These are phyloP conservation scores for Molanna angustata DNA, from an alignment of 2,888 invertebrate genomes.

Conservation along the genomic window DNA sequence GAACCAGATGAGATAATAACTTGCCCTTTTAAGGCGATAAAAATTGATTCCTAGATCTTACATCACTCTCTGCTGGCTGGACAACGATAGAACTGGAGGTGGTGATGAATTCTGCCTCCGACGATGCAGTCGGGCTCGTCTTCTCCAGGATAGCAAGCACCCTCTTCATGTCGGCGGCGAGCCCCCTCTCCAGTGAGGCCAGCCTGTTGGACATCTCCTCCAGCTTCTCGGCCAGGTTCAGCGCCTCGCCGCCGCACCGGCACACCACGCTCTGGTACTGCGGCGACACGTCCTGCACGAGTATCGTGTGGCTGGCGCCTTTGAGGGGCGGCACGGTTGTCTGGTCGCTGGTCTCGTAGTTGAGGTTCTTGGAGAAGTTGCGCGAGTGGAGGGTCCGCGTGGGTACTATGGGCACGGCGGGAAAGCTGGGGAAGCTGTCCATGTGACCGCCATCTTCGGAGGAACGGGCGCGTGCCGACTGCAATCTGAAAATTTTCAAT, in stretches of 20 bases:
- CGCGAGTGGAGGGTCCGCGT: constrained; percentile 24
- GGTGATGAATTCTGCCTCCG: constrained; percentile 35
- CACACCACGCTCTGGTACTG: constrained; percentile 51
- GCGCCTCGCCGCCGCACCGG: constrained; percentile 6
- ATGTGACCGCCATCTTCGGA: constrained; percentile 30
- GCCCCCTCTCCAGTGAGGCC: constrained; percentile 67
- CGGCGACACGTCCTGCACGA: constrained; percentile 48
- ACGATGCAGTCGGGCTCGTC: constrained; percentile 40
- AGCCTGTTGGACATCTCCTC: constrained; percentile 69
- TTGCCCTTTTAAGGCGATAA: not conserved
- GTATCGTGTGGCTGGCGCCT: constrained; percentile 29
- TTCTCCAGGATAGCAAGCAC: constrained; percentile 65
- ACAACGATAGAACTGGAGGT: constrained; percentile 38
- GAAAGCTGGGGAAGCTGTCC: constrained; percentile 28
- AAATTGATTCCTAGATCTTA: constrained; percentile 36
- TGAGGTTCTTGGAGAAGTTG: constrained; percentile 26
- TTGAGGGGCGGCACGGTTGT: constrained; percentile 11
- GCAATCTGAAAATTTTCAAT: too few species aligned
- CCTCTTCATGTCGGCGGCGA: constrained; percentile 70
- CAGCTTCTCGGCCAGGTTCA: constrained; percentile 39
- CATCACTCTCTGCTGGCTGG: constrained; percentile 41
- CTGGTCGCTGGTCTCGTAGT: constrained; percentile 20
- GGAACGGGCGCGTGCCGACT: constrained; percentile 23
- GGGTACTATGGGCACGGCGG: constrained; percentile 24
- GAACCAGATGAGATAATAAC: too few species aligned